phyloP scores from a whole-genome alignment of 1,140 invertebrate species.

The Mercenaria mercenaria region DNA sequence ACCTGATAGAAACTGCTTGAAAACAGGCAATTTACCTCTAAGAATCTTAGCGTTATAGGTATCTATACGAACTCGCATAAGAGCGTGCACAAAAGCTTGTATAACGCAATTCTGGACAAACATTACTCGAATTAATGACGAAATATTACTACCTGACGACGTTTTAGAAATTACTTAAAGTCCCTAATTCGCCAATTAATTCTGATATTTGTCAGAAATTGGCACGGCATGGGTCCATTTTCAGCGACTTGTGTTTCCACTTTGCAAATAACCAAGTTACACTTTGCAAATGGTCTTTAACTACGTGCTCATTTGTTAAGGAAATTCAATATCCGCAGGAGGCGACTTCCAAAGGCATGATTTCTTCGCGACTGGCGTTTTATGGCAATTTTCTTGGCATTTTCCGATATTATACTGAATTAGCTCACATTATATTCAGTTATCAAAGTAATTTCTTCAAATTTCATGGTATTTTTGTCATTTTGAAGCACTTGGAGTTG shows the following conservation, averaged over 20 bases:
- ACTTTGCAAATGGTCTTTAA: constrained; percentile 19
- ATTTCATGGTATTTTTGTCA: constrained; percentile 51
- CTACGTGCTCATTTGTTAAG: constrained; percentile 35
- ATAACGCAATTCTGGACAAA: neutral
- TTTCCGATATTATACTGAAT: constrained; percentile 61
- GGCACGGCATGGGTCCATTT: constrained; percentile 48
- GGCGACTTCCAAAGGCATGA: neutral
- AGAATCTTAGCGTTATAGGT: neutral
- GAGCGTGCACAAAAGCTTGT: neutral
- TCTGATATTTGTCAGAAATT: constrained; percentile 62
- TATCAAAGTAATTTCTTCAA: constrained; percentile 59
- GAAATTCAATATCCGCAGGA: constrained; percentile 52
- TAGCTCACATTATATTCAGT: constrained; percentile 58
- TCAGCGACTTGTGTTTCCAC: constrained; percentile 24
- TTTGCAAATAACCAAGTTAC: constrained; percentile 35
- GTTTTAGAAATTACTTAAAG: constrained; percentile 47
- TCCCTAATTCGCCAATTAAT: constrained; percentile 59
- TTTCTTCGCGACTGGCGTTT: constrained; percentile 22
- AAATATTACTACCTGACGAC: constrained; percentile 22
- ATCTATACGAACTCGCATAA: neutral
- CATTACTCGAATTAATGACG: neutral
- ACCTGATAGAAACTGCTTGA: neutral
- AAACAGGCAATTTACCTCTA: neutral
- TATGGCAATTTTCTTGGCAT: constrained; percentile 52
- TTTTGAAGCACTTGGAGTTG: constrained; percentile 31